These are phyloP conservation scores for Rhipidura dahli DNA, from an alignment of 2,113 vertebrate genomes.

Conservation along the genomic window DNA sequence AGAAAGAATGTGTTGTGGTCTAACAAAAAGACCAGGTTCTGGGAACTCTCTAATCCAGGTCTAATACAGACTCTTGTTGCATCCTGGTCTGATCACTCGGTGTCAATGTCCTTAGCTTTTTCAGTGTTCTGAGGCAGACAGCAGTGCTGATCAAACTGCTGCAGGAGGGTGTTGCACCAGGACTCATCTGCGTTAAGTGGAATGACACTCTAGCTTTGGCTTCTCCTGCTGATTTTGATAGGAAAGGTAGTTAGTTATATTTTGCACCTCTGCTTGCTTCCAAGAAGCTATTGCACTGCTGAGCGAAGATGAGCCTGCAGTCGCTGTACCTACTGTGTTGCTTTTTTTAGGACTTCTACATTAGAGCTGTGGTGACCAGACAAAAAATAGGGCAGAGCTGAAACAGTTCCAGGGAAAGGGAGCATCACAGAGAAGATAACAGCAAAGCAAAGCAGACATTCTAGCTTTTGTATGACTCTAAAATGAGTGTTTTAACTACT, in stretches of 20 bases:
- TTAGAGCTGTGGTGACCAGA: conserved; percentile 21
- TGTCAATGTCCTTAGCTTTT: background rate
- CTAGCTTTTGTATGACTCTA: background rate
- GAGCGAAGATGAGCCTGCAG: conserved; percentile 43
- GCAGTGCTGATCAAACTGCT: background rate
- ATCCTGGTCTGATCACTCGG: background rate
- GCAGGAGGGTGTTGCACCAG: background rate
- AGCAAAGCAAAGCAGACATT: background rate
- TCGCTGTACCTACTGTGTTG: conserved; percentile 23
- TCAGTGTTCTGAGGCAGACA: background rate
- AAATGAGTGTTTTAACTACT: background rate
- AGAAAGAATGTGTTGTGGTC: background rate
- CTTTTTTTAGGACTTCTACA: conserved; percentile 53
- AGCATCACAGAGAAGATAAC: background rate
- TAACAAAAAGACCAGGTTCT: background rate
- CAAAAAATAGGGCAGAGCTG: conserved; percentile 33
- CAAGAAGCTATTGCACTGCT: conserved; percentile 30
- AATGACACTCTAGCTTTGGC: background rate
- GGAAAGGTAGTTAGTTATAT: conserved; percentile 38
- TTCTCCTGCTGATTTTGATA: conserved; percentile 40
- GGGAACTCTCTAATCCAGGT: background rate
- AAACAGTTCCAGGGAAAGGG: conserved; percentile 2
- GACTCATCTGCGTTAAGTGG: background rate
- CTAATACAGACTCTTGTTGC: background rate
- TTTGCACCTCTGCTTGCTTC: conserved; percentile 51